Conservation (phyloP, 2,113 vertebrate species). For the Xenus cinereus region DNA sequence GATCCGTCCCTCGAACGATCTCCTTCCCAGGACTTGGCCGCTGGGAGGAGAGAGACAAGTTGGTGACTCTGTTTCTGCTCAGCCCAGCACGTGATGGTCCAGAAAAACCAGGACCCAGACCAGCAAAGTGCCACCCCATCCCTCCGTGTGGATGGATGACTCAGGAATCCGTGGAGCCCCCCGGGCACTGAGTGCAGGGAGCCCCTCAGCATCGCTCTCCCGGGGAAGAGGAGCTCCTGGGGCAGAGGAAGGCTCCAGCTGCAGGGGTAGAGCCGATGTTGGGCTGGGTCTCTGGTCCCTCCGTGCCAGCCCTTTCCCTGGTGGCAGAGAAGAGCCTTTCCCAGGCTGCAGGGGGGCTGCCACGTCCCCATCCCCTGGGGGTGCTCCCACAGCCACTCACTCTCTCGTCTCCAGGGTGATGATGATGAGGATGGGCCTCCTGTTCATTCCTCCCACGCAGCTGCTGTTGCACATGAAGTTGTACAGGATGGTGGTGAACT, state of each 20-base stretch:
- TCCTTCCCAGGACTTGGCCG: slow-evolving; percentile 80
- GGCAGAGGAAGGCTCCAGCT: neutral
- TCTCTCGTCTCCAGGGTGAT: slow-evolving; percentile 95
- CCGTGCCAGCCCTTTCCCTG: too few relatives aligned
- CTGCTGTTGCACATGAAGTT: slow-evolving; percentile 99
- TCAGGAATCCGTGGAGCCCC: fast-evolving
- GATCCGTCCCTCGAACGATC: slow-evolving; percentile 87
- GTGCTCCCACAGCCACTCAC: slow-evolving; percentile 73
- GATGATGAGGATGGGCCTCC: slow-evolving; percentile 96
- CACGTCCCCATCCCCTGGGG: neutral
- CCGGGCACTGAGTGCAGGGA: neutral
- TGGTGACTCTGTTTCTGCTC: neutral
- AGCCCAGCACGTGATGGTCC: fast-evolving
- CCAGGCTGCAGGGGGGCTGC: fast-evolving
- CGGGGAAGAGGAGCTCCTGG: neutral
- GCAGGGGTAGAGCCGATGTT: fast-evolving
- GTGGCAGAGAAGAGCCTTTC: neutral
- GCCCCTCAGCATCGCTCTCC: neutral
- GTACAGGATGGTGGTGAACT: slow-evolving; percentile 97
- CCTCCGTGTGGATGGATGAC: fast-evolving
- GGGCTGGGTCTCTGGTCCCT: neutral
- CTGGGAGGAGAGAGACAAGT: neutral
- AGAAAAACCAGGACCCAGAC: neutral
- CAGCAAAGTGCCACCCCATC: neutral
- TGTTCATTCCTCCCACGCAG: slow-evolving; percentile 99